Evolutionary conservation across 1,140 invertebrate genomes (phyloP), one percentile per base, ranked within the genome.

Genomic region (Dendrolimus kikuchii): DNA sequence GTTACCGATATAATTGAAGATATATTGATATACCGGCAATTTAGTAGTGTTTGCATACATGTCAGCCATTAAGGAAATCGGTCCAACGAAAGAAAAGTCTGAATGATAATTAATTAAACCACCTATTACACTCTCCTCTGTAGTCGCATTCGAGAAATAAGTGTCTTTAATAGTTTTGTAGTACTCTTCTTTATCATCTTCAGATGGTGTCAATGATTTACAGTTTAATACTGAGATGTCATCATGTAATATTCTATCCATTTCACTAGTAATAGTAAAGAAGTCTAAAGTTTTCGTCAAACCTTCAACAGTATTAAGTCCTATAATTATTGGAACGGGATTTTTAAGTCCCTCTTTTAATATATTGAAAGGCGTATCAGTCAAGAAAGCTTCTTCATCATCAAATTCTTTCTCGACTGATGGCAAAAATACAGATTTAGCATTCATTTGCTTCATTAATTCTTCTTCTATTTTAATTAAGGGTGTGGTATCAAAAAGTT

Each of bases 281-380:
- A 81, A 84, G 43, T 86, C 83, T 7, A 86, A 46, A 4, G 74
- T 82, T 38, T 64, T 64, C 1, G 74, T 74, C n/a, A 86, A 43
- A 23, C 72, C 78, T 64, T 86, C 86, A 0, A 84, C 77, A 5
- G 77, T 83, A 38, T 77, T 88, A 5, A 87, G 61, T n/a, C 88
- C 88, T 38, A 88, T 74, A 7, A 90, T 77, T 5, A 86, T 64
- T 1, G 89, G 89, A 5, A 89, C 88, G 6, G 87, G 74, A 45
- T 86, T 76, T 36, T 70, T 77, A 2, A 44, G 72, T 5, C 70
- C 74, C 7, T 69, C 53, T 9, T 59, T 58, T 2, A 89, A 56
- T 2, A 89, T 81, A 52, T 88, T 80, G n/a, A 76, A 77, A 2
- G 88, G 88, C 9, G 77, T 72, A 55, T 89, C 82, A 0, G 69